Percentiles rank a stretch among this genome's conserved stretches.
These are phyloP conservation scores for Urocitellus parryii DNA, from an alignment of 2,113 vertebrate genomes.

Conservation along the genomic window DNA sequence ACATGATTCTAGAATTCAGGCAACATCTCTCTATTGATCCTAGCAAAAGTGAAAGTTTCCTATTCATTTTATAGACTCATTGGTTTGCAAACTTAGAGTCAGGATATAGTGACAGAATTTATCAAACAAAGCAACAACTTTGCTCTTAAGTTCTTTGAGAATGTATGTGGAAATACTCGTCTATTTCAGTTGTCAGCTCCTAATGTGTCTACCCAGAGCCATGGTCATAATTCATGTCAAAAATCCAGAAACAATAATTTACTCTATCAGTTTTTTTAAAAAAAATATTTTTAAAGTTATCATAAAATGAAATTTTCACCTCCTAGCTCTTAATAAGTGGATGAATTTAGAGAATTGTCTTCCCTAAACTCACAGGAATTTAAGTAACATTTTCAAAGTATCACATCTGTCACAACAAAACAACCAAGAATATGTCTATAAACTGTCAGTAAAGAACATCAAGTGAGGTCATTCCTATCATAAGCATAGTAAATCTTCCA, in stretches of 20 bases:
- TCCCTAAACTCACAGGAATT: background rate
- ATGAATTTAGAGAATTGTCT: slow-evolving; percentile 8
- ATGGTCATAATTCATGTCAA: background rate
- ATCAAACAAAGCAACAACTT: background rate
- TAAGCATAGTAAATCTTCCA: slow-evolving; percentile 7
- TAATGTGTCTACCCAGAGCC: background rate
- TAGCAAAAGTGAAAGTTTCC: background rate
- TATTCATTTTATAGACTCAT: background rate
- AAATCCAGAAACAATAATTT: slow-evolving; percentile 16
- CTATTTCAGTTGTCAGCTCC: background rate
- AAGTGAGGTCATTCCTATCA: slow-evolving; percentile 48
- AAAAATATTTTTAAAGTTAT: background rate
- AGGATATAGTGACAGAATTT: background rate
- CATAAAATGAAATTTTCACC: background rate
- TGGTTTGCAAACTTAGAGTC: background rate
- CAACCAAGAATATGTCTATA: background rate
- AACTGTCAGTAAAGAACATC: slow-evolving; percentile 39
- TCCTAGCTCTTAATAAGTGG: background rate
- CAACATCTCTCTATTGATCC: background rate
- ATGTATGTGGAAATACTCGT: background rate
- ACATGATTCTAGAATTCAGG: background rate
- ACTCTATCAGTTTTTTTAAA: background rate
- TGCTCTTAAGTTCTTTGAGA: background rate
- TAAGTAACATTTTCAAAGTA: slow-evolving; percentile 36
- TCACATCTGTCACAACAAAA: background rate